These are phyloP conservation scores for Sardinella longiceps DNA, from an alignment of 2,797 vertebrate genomes.

Conservation along the genomic window DNA sequence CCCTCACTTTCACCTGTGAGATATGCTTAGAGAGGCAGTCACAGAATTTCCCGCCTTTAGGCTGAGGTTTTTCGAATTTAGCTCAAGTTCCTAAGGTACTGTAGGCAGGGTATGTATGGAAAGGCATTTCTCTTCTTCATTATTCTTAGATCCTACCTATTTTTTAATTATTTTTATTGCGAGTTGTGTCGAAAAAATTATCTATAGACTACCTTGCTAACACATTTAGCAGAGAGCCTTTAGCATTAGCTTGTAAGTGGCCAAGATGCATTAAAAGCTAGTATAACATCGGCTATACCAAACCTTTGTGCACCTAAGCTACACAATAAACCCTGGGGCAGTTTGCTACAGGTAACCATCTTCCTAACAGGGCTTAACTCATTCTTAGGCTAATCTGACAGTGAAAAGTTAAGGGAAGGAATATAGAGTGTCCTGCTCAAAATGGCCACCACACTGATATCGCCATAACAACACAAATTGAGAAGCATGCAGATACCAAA, in stretches of 20 bases:
- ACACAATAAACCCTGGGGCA: background rate
- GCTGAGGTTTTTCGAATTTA: too few species aligned
- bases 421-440: background rate
- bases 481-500: conserved; percentile 74
- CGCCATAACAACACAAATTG: conserved; percentile 56
- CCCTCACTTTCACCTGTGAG: background rate
- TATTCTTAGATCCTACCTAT: too few species aligned
- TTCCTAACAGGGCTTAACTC: background rate
- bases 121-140: too few species aligned
- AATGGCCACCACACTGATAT: background rate
- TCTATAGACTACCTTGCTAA: too few species aligned
- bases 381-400: background rate
- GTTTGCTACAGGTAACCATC: background rate
- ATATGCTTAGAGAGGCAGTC: too few species aligned
- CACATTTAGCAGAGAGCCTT: background rate
- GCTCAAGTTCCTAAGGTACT: too few species aligned
- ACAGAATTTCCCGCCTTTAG: too few species aligned
- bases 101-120: too few species aligned
- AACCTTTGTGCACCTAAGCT: background rate
- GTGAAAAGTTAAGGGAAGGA: background rate
- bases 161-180: too few species aligned
- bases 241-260: background rate
- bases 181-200: too few species aligned
- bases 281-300: background rate
- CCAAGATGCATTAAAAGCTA: background rate